Evolutionary conservation across 2,888 invertebrate genomes (phyloP).

Genomic region (Eilema caniola): DNA sequence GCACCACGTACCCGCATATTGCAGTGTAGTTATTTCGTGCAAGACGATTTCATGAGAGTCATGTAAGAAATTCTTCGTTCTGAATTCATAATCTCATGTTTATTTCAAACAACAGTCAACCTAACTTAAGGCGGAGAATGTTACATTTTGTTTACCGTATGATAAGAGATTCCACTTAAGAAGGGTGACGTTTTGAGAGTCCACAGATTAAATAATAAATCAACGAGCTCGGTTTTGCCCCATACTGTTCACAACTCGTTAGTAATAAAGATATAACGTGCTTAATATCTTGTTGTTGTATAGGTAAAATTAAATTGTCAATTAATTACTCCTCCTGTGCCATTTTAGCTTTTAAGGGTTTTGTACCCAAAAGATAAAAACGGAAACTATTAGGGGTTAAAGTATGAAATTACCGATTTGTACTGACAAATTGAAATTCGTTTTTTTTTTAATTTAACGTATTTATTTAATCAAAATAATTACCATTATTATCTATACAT

Average conservation of each 20-base stretch:
- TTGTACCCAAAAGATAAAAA: too few relatives aligned
- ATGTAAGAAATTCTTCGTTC: neutral
- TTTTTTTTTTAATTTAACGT: too few relatives aligned
- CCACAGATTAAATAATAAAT: conserved; percentile 49
- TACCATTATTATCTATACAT: too few relatives aligned
- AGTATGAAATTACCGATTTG: too few relatives aligned
- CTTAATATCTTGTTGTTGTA: neutral
- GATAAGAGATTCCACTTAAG: conserved; percentile 35
- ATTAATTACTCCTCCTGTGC: neutral
- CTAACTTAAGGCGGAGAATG: neutral
- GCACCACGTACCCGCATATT: too few relatives aligned
- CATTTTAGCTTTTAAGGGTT: neutral
- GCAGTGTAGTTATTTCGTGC: too few relatives aligned
- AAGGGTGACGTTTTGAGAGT: conserved; percentile 21
- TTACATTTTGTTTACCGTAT: conserved; percentile 26
- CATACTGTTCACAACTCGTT: conserved; percentile 17
- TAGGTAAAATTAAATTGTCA: neutral
- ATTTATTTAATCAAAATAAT: too few relatives aligned
- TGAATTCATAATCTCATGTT: neutral
- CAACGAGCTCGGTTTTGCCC: conserved; percentile 7
- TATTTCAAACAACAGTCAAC: neutral
- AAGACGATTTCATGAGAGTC: too few relatives aligned
- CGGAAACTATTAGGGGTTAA: too few relatives aligned
- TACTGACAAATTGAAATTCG: too few relatives aligned
- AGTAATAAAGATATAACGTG: neutral